Conservation (phyloP, 2,113 vertebrate genomes). For the Marmota monax region DNA sequence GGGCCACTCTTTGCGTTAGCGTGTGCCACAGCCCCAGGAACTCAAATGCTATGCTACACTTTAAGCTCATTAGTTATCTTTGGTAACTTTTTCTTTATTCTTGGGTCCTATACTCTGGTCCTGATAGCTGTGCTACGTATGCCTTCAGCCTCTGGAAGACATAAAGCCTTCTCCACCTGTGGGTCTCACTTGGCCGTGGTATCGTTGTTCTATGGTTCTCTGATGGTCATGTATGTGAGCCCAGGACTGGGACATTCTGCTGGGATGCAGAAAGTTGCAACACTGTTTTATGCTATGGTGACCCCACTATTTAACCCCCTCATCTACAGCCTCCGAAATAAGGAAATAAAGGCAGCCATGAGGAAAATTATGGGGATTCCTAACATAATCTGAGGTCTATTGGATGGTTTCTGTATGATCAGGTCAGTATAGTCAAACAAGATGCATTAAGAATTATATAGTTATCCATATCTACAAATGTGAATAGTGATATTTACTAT, state of each 20-base stretch:
- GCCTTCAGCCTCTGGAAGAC: conserved; percentile 55
- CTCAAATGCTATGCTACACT: conserved; percentile 65
- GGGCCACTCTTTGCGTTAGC: conserved; percentile 50
- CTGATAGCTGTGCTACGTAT: conserved; percentile 12
- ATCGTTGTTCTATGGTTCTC: conserved; percentile 74
- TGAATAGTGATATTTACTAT: background rate
- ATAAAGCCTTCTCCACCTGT: conserved; percentile 79
- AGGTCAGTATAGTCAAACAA: background rate
- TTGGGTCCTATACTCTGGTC: conserved; percentile 62
- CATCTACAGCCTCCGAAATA: conserved; percentile 76
- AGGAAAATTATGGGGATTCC: conserved; percentile 28
- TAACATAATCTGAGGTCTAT: background rate
- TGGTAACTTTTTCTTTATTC: conserved; percentile 51
- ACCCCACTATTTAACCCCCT: conserved; percentile 78
- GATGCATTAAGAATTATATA: background rate
- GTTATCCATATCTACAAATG: background rate
- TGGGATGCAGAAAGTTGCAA: conserved; percentile 66
- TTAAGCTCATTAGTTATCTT: conserved; percentile 74
- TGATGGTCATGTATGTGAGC: conserved; percentile 72
- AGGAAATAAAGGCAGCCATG: conserved; percentile 72
- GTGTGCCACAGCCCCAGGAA: conserved; percentile 59
- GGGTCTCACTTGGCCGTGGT: conserved; percentile 78
- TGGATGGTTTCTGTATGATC: background rate
- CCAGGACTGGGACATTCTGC: background rate
- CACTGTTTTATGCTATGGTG: conserved; percentile 69